phyloP scores from a whole-genome alignment of 2,888 invertebrate species.

The Schizotus pectinicornis region DNA sequence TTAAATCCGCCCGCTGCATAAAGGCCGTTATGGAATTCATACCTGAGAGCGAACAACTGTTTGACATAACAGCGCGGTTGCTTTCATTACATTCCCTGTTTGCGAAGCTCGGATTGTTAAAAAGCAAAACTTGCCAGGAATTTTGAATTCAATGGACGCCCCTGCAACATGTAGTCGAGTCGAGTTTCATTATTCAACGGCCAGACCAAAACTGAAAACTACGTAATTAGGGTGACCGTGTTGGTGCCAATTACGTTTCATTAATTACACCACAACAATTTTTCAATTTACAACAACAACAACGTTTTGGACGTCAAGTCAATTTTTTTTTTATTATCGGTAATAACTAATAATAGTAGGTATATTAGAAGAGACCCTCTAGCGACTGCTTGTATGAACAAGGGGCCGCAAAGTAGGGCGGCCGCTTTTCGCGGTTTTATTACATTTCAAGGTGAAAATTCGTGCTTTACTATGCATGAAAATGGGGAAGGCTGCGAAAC shows the following conservation, averaged over 20 bases:
- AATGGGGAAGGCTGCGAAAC: conserved; percentile 17
- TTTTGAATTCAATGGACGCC: conserved; percentile 35
- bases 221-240: conserved; percentile 12
- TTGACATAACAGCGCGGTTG: conserved; percentile 55
- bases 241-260: background rate
- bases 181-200: conserved; percentile 14
- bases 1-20: conserved; percentile 52
- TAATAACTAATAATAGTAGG: too few relatives aligned
- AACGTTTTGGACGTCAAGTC: too few relatives aligned
- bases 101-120: conserved; percentile 52
- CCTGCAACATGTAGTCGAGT: conserved; percentile 23
- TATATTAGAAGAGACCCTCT: too few relatives aligned
- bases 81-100: conserved; percentile 54
- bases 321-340: too few relatives aligned
- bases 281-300: too few relatives aligned
- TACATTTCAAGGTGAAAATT: conserved; percentile 21
- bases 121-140: conserved; percentile 49
- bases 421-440: conserved; percentile 1
- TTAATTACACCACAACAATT: background rate
- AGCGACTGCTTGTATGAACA: too few relatives aligned
- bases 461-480: conserved; percentile 22
- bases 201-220: conserved; percentile 15
- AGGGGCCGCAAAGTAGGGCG: too few relatives aligned
- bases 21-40: conserved; percentile 56
- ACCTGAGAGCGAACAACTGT: conserved; percentile 56